Evolutionary conservation across 2,888 invertebrate species (phyloP), one percentile per base, ranked within the genome.

Genomic region (Abrostola tripartita): DNA sequence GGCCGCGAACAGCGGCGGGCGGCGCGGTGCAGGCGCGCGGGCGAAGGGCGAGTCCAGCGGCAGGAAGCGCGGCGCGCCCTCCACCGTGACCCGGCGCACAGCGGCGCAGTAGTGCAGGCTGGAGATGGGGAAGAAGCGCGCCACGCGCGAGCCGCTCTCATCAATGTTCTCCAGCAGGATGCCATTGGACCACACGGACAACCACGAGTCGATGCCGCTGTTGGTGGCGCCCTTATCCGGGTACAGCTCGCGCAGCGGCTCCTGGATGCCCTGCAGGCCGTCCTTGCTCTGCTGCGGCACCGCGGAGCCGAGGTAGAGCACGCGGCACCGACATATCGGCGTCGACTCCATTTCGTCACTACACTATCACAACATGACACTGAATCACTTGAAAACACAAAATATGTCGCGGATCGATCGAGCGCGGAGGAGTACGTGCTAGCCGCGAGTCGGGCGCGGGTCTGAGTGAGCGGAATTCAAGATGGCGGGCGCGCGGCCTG

Each of bases 281-380:
- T 99, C 99, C 91, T 99, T 99, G 88, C 99, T 99, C 89, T 99
- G 98, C 86, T 99, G 98, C 38, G 99, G 98, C 83, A 99, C 99
- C 36, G 99, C 97, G 81, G 98, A 98, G 80, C 99, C 99, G 83
- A 99, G 95, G 92, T 99, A 99, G 65, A 99, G 96, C 60, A 99
- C 99, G 74, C 99, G 97, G 94, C 99, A 99, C 83, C 99, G 97
- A 95, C 99, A 98, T 86, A 99, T 98, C 88, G 99, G 99, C 85
- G 98, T 99, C 85, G 98, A 97, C 89, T 97, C 97, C 95, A 95
- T 95, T 86, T 86, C 86, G 86, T 76, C 92, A 92, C 92, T 86
- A 64, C 93, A 94, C 94, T 90, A 88, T 91, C 93, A 92, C 93
- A 88, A 87, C 90, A 93, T 92, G 88, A 89, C 92, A 93, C 92